Evolutionary conservation across 1,140 invertebrate genomes (phyloP), one percentile per base, ranked within the genome.

Genomic region (Ips typographus): DNA sequence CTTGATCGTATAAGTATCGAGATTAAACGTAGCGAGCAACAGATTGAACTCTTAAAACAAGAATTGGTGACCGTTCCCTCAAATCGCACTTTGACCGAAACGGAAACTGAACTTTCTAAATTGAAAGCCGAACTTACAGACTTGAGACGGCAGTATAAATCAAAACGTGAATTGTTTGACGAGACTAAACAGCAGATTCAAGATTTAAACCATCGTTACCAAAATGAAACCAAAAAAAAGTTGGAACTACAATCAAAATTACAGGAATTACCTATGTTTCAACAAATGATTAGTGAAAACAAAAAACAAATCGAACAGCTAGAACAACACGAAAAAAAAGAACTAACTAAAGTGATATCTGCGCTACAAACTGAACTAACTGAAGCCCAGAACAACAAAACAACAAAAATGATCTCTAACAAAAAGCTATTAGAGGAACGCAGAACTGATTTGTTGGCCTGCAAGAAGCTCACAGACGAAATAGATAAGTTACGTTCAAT

Each of bases 41-140:
- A 68, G 58, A 67, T 78, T 22, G 53, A 62, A 7, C 51, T 81
- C 67, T 71, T 85, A 5, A 80, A 85, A 53, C 2, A 77, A 51
- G 77, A 82, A 2, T 75, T 82, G 1, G 77, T 82, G 42, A 77
- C 80, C 38, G 66, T 85, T 0, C 79, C 81, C 58, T 81, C 78
- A 39, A 76, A 80, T 38, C 81, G 81, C 3, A 81, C 80, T 1
- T 80, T 82, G 63, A 81, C 84, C 59, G 82, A 83, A 64, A 68
- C 83, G 37, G 83, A 84, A 68, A 77, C 76, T 51, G 77, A 82
- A 59, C 73, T 85, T 8, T 73, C 72, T 63, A 78, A 80, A 39
- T 71, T 80, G 37, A 84, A 84, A 73, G 77, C 78, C 61, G 82
- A 79, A 60, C 53, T 78, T 43, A 68, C 37, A 37, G 71, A 74